A percentile compares a stretch with the other conserved stretches of the same genome.
Evolutionary conservation across 2,797 vertebrate species (phyloP).

Genomic region (Falco naumanni): DNA sequence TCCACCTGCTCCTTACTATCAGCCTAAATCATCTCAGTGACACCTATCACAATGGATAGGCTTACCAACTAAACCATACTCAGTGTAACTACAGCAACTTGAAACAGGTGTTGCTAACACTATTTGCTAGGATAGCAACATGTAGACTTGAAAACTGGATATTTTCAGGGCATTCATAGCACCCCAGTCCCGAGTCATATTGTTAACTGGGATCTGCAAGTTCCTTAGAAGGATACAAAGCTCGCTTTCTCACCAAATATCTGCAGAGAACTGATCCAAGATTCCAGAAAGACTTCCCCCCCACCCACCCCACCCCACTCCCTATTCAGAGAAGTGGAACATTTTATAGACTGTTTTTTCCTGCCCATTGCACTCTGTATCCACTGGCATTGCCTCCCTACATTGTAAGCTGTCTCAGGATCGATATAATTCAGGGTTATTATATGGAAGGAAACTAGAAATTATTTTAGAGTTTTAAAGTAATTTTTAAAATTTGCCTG

Average conservation of each 20-base stretch:
- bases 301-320: no score
- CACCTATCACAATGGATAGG: accelerated
- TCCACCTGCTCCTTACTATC: not conserved
- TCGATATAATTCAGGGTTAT: not conserved
- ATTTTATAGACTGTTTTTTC: not conserved
- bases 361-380: not conserved
- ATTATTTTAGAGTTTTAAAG: not conserved
- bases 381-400: not conserved
- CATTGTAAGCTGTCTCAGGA: not conserved
- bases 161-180: not conserved
- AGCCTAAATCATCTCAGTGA: not conserved
- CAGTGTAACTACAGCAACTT: not conserved
- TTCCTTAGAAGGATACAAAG: not conserved
- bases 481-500: not conserved
- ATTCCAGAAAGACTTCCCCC: not conserved
- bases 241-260: not conserved
- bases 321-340: not conserved
- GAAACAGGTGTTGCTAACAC: not conserved
- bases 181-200: not conserved
- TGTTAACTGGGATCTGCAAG: not conserved
- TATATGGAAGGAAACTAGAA: not conserved
- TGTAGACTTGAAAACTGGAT: not conserved
- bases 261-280: not conserved
- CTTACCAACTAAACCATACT: not conserved
- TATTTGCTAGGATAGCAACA: not conserved